A percentile compares a stretch with the other conserved stretches of the same genome.
phyloP scores from a whole-genome alignment of 1,140 invertebrate species.

The Trypoxylus dichotomus region DNA sequence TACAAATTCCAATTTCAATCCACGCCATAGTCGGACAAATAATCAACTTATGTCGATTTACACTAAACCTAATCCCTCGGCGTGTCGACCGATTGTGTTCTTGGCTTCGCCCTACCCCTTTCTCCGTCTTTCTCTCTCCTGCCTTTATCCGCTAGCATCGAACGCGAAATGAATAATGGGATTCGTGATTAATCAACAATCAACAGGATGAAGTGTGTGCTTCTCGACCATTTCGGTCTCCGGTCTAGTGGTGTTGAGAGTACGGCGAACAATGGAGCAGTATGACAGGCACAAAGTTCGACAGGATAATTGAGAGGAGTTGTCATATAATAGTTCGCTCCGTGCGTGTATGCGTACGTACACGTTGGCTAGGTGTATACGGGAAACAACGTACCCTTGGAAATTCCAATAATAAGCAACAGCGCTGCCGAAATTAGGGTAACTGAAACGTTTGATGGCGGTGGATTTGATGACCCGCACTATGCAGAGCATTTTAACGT shows the following conservation, averaged over 20 bases:
- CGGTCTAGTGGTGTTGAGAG: slow-evolving; percentile 11
- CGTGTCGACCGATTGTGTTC: not conserved
- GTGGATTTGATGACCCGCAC: not conserved
- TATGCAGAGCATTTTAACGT: not conserved
- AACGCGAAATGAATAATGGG: slow-evolving; percentile 10
- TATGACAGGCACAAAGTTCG: slow-evolving; percentile 11
- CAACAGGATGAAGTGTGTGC: slow-evolving; percentile 18
- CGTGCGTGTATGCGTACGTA: not conserved
- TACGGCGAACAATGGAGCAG: not conserved
- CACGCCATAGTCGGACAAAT: not conserved
- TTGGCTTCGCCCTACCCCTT: not conserved
- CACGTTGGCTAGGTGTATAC: not conserved
- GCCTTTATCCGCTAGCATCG: not conserved
- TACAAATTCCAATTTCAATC: not conserved
- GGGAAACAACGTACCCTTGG: not conserved
- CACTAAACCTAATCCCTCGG: not conserved
- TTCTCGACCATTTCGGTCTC: slow-evolving; percentile 11
- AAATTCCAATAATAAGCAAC: not conserved
- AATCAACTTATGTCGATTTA: not conserved
- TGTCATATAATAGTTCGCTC: not conserved
- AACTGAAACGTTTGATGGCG: not conserved
- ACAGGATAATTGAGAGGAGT: slow-evolving; percentile 22
- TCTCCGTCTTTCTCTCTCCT: not conserved
- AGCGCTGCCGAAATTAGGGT: not conserved
- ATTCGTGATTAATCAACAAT: slow-evolving; percentile 22